Evolutionary conservation across 2,797 vertebrate species (phyloP).

Genomic region (Apogon hyalosoma): DNA sequence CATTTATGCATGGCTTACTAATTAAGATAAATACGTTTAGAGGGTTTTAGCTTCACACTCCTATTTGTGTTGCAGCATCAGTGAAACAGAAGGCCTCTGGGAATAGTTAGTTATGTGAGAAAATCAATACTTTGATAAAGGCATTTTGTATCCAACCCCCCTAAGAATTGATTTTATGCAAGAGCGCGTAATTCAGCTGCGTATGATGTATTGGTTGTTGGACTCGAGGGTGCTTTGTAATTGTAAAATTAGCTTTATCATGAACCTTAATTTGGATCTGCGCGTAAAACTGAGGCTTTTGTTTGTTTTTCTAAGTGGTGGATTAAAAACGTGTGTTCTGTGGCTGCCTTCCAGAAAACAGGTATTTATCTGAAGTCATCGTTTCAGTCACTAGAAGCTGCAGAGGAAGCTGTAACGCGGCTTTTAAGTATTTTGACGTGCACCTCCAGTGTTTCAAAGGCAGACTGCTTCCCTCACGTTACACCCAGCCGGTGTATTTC

Average conservation of each 20-base stretch:
- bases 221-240: slow-evolving; percentile 40
- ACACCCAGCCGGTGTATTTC: slow-evolving; percentile 7
- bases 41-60: slow-evolving; percentile 26
- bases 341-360: background rate
- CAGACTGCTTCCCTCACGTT: slow-evolving; percentile 20
- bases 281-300: background rate
- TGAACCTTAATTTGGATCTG: slow-evolving; percentile 25
- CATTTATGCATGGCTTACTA: slow-evolving; percentile 34
- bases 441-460: slow-evolving; percentile 24
- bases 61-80: slow-evolving; percentile 45
- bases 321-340: background rate
- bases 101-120: slow-evolving; percentile 64
- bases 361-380: slow-evolving; percentile 8
- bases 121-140: slow-evolving; percentile 75
- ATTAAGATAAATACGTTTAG: slow-evolving; percentile 53
- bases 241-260: slow-evolving; percentile 38
- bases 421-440: slow-evolving; percentile 4
- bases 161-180: slow-evolving; percentile 73
- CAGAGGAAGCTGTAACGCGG: background rate
- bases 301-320: background rate
- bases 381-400: slow-evolving; percentile 24
- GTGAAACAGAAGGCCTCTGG: slow-evolving; percentile 25
- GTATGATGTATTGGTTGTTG: slow-evolving; percentile 72
- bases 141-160: slow-evolving; percentile 57
- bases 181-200: slow-evolving; percentile 59